These are phyloP conservation scores for Apodemus sylvaticus DNA, from an alignment of 2,113 vertebrate species.

Conservation along the genomic window DNA sequence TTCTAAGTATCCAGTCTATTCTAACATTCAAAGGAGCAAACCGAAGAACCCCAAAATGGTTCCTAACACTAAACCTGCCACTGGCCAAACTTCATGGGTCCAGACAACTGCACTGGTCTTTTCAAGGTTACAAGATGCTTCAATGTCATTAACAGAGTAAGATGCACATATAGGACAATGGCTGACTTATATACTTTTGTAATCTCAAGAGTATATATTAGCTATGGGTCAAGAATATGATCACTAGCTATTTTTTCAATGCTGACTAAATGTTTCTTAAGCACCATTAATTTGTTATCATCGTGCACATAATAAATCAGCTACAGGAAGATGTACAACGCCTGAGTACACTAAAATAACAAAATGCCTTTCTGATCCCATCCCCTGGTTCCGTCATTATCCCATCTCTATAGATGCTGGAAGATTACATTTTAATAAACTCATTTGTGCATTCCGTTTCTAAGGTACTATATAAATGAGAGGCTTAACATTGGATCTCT, in stretches of 20 bases:
- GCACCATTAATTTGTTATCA: neutral
- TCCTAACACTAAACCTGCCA: neutral
- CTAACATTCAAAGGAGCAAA: conserved; percentile 7
- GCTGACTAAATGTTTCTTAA: neutral
- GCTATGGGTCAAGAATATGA: neutral
- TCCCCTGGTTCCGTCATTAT: neutral
- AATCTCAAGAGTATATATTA: neutral
- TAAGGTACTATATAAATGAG: conserved; percentile 39
- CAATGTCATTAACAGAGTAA: neutral
- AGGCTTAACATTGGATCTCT: conserved; percentile 50
- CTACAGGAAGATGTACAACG: neutral
- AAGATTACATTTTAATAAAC: conserved; percentile 23
- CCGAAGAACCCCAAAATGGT: neutral
- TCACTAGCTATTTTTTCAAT: neutral
- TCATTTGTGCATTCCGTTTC: conserved; percentile 15
- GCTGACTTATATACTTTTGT: neutral
- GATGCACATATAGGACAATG: neutral
- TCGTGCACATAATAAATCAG: conserved; percentile 12
- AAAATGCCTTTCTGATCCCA: neutral
- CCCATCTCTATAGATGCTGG: neutral
- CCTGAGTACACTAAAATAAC: conserved; percentile 44
- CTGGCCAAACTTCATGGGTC: neutral
- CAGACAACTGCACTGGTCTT: neutral
- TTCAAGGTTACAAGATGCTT: neutral
- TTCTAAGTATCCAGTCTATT: neutral